A percentile compares a stretch with the other conserved stretches of the same genome.
These are phyloP conservation scores for Papilio polyxenes DNA, from an alignment of 1,140 invertebrate species.

Conservation along the genomic window DNA sequence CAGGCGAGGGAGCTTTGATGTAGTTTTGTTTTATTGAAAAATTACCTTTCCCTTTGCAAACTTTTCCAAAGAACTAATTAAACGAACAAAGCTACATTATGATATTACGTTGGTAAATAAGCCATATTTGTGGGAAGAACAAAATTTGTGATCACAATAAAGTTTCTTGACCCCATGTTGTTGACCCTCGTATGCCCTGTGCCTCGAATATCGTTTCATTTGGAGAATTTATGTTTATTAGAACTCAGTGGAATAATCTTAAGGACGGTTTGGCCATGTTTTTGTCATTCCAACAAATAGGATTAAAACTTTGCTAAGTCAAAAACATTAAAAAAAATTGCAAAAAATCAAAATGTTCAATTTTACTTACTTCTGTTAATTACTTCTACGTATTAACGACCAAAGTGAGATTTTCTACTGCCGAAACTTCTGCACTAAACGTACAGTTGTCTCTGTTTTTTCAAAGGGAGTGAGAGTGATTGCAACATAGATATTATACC, in stretches of 20 bases:
- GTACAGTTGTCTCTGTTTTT: too few relatives aligned
- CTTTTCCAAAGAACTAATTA: neutral
- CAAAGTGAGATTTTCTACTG: too few relatives aligned
- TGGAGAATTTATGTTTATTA: constrained; percentile 23
- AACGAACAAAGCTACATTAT: neutral
- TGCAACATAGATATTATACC: too few relatives aligned
- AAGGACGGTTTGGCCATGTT: neutral
- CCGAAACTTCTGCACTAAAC: too few relatives aligned
- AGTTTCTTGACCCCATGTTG: constrained; percentile 26
- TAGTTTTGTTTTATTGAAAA: neutral
- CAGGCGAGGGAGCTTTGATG: neutral
- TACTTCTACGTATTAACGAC: too few relatives aligned
- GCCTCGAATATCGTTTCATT: constrained; percentile 10
- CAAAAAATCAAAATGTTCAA: neutral
- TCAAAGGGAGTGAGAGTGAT: too few relatives aligned
- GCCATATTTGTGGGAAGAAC: constrained; percentile 1
- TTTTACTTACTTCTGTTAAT: too few relatives aligned
- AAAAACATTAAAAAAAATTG: neutral
- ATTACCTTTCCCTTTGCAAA: neutral
- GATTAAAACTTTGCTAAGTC: neutral
- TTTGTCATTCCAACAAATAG: neutral
- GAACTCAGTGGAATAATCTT: neutral
- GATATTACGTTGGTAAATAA: constrained; percentile 18
- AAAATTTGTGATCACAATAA: constrained; percentile 23
- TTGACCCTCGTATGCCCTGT: constrained; percentile 4